A percentile compares a stretch with the other conserved stretches of the same genome.
Evolutionary conservation across 2,797 vertebrate genomes (phyloP).

Genomic region (Crenichthys baileyi): DNA sequence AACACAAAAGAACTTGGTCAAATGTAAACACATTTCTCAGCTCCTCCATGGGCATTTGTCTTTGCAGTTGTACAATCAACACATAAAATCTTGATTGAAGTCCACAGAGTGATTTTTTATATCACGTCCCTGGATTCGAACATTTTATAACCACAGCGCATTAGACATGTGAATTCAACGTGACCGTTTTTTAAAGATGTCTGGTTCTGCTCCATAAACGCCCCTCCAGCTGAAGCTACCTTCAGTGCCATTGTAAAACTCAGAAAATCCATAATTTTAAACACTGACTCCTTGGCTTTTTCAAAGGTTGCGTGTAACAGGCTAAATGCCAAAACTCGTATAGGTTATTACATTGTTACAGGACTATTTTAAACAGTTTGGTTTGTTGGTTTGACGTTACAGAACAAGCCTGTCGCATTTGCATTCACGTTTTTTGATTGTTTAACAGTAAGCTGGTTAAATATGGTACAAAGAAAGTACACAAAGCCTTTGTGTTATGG

Average conservation of each 20-base stretch:
- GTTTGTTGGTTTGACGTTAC: neutral
- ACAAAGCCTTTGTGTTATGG: neutral
- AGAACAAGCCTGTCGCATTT: neutral
- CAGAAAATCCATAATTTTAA: too few relatives aligned
- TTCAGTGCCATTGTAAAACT: neutral
- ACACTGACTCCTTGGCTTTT: neutral
- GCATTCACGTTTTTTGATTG: neutral
- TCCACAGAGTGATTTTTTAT: neutral
- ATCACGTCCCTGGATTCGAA: neutral
- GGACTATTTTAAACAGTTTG: neutral
- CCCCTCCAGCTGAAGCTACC: neutral
- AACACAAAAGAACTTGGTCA: neutral
- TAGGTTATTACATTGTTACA: neutral
- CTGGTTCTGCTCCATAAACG: neutral
- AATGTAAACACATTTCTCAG: neutral
- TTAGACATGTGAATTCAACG: neutral
- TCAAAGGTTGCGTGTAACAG: neutral
- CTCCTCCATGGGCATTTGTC: neutral
- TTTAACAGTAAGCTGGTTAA: neutral
- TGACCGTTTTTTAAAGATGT: neutral
- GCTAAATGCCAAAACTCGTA: too few relatives aligned
- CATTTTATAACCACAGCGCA: neutral
- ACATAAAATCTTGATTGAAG: neutral
- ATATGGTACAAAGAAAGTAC: neutral
- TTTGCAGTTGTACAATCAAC: neutral